Evolutionary conservation across 2,888 invertebrate genomes (phyloP).

Genomic region (Noctuana brunneofusca): DNA sequence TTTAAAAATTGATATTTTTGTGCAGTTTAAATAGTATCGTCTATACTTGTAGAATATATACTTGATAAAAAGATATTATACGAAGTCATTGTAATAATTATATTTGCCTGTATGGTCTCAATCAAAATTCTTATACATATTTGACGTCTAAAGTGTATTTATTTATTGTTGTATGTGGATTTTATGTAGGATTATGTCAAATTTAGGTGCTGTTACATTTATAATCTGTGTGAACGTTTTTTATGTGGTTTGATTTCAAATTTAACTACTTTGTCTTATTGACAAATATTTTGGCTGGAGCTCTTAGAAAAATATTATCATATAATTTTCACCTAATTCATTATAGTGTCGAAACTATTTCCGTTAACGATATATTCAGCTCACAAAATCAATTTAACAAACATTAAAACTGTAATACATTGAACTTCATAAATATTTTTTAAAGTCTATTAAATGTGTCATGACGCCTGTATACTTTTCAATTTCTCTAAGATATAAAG

Average conservation of each 20-base stretch:
- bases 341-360: constrained; percentile 1
- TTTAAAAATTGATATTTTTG: constrained; percentile 28
- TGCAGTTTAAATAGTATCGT: constrained; percentile 5
- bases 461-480: not conserved
- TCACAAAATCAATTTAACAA: not conserved
- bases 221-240: constrained; percentile 41
- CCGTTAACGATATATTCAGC: not conserved
- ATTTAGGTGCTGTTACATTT: constrained; percentile 38
- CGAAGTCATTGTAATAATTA: constrained; percentile 1
- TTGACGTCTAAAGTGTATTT: constrained; percentile 5
- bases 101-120: constrained; percentile 14
- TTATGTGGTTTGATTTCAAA: constrained; percentile 33
- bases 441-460: not conserved
- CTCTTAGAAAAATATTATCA: constrained; percentile 24
- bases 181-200: constrained; percentile 29
- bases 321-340: constrained; percentile 1
- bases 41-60: not conserved
- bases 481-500: not conserved
- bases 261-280: constrained; percentile 18
- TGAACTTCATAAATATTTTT: not conserved
- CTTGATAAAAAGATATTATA: constrained; percentile 14
- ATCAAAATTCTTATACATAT: constrained; percentile 30
- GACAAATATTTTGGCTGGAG: constrained; percentile 21
- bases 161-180: constrained; percentile 29
- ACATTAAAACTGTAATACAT: too few species aligned